These are phyloP conservation scores for Sminthurinus aureus DNA, from an alignment of 2,888 invertebrate species.

Conservation along the genomic window DNA sequence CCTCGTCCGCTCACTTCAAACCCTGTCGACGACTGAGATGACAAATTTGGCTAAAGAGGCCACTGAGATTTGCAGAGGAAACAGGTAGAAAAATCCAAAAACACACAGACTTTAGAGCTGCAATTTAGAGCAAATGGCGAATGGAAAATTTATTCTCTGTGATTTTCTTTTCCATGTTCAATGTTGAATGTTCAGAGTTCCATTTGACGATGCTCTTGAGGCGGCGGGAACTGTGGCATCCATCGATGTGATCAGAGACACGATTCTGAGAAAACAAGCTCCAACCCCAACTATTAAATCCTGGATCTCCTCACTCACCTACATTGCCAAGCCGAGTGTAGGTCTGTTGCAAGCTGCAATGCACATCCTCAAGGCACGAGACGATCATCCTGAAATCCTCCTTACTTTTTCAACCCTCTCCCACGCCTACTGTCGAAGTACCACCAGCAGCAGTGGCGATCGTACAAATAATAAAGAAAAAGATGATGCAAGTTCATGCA, in stretches of 20 bases:
- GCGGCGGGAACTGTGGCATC: conserved; percentile 85
- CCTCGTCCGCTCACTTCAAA: conserved; percentile 52
- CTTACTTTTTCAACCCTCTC: conserved; percentile 75
- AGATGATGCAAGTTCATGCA: conserved; percentile 62
- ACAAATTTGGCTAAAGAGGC: conserved; percentile 56
- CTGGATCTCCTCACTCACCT: conserved; percentile 87
- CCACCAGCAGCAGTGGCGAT: conserved; percentile 59
- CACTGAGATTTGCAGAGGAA: conserved; percentile 54
- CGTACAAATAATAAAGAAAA: no score
- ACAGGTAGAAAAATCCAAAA: conserved; percentile 53
- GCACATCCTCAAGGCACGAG: conserved; percentile 62
- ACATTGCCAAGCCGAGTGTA: conserved; percentile 69
- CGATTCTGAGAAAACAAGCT: conserved; percentile 73
- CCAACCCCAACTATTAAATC: conserved; percentile 73
- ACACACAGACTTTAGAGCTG: no score
- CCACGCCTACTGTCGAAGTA: conserved; percentile 72
- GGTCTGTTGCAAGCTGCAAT: conserved; percentile 54
- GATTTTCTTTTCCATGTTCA: neutral
- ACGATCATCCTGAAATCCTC: conserved; percentile 70
- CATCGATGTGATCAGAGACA: conserved; percentile 81
- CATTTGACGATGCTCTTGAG: conserved; percentile 84
- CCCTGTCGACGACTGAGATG: conserved; percentile 50
- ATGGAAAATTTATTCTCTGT: neutral
- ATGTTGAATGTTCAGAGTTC: conserved; percentile 70
- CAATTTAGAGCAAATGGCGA: neutral